Evolutionary conservation across 2,888 invertebrate species (phyloP).

Genomic region (Heliconius ethilla): DNA sequence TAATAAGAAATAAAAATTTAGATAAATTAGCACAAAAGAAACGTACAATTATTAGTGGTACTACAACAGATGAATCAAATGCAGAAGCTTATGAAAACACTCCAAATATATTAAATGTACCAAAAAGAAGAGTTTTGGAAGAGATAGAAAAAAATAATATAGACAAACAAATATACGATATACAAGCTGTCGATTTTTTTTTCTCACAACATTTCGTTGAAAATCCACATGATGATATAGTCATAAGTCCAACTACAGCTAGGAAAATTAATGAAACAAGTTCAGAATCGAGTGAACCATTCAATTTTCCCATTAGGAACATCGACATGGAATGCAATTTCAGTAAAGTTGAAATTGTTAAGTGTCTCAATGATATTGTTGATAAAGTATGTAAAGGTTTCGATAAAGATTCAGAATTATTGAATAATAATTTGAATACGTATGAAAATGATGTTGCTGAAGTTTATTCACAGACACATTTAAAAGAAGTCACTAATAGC

Average conservation of each 20-base stretch:
- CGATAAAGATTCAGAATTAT: conserved; percentile 56
- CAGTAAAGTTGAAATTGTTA: conserved; percentile 56
- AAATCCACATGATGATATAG: conserved; percentile 50
- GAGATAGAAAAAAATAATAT: neutral
- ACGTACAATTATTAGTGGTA: conserved; percentile 48
- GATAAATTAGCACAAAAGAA: conserved; percentile 16
- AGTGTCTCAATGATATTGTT: conserved; percentile 63
- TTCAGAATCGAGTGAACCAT: conserved; percentile 59
- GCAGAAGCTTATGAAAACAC: conserved; percentile 58
- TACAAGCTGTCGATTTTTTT: conserved; percentile 58
- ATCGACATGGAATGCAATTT: conserved; percentile 45
- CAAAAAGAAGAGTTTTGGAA: conserved; percentile 40
- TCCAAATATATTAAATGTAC: conserved; percentile 50
- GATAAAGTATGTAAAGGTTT: conserved; percentile 64
- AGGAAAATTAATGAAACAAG: conserved; percentile 63
- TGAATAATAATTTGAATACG: conserved; percentile 44
- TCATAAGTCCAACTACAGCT: conserved; percentile 63
- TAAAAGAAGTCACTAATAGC: conserved; percentile 11
- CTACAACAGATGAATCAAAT: conserved; percentile 63
- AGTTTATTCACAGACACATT: conserved; percentile 13
- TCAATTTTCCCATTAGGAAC: conserved; percentile 48
- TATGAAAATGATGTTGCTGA: conserved; percentile 25
- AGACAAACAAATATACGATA: conserved; percentile 41
- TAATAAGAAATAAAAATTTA: neutral
- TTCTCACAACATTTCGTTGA: conserved; percentile 62